Percentiles rank a stretch among this genome's conserved stretches.
Evolutionary conservation across 2,888 invertebrate genomes (phyloP).

Genomic region (Gymnosoma rotundatum): DNA sequence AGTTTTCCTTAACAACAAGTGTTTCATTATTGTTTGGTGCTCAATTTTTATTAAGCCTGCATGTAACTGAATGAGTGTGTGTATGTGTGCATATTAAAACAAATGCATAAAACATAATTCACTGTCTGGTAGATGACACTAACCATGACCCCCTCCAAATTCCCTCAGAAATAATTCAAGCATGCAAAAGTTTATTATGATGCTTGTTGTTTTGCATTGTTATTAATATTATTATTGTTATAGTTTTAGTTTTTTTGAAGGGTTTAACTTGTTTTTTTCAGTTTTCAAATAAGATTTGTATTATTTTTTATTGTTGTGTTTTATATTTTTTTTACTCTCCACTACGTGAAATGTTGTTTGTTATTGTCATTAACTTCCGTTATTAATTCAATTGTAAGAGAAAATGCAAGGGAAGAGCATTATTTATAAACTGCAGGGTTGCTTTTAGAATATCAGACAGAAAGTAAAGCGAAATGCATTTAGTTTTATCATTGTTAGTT

Average conservation of each 20-base stretch:
- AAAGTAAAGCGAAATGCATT: not conserved
- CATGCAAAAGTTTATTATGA: conserved; percentile 38
- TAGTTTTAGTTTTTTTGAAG: conserved; percentile 39
- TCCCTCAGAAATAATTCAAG: conserved; percentile 27
- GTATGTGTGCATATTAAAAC: not conserved
- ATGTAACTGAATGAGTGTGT: not conserved
- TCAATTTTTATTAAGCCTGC: not conserved
- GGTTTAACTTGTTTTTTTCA: conserved; percentile 29
- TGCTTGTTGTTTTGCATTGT: not conserved
- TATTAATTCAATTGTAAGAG: conserved; percentile 19
- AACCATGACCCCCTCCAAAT: conserved; percentile 26
- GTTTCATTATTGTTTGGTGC: conserved; percentile 7
- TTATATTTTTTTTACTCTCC: not conserved
- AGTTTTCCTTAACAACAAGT: conserved; percentile 25
- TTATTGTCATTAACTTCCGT: conserved; percentile 50
- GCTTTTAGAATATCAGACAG: not conserved
- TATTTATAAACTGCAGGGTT: not conserved
- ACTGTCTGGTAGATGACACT: conserved; percentile 25
- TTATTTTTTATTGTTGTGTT: conserved; percentile 23
- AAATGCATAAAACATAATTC: conserved; percentile 16
- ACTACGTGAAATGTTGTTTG: conserved; percentile 10
- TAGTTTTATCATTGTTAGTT: not conserved
- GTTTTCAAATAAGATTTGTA: conserved; percentile 28
- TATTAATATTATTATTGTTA: not conserved
- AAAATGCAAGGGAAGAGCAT: not conserved